Base-by-base conservation (phyloP, 1,140 invertebrate species). In the Odontomachus brunneus region DNA sequence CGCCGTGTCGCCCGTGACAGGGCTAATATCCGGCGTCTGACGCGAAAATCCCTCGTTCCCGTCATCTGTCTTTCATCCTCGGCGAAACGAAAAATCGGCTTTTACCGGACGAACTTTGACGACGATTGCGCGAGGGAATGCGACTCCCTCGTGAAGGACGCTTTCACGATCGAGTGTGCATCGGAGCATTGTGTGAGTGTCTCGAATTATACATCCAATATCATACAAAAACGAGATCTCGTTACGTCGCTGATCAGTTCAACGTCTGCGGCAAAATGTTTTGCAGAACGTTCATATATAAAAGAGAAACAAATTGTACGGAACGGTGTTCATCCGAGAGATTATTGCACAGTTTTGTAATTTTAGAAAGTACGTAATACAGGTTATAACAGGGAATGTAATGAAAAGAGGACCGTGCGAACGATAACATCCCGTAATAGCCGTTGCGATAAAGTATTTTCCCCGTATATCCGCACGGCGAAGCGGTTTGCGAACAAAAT, bases 21-120 rank as follows among this genome's bases (percentile, higher is more conserved):
- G 80, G 65, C 65, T 84, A 80, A 84, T 84, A 84, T 84, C 82
- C 82, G 82, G 19, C 66, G 75, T 84, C 82, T 80, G 82, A 84
- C 33, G 75, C 82, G 65, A 78, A 78, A 83, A 83, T 80, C 74
- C 74, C 82, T 78, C 82, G 24, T 65, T 78, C 60, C 82, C 49
- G 69, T 82, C 55, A 24, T 60, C 57, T 63, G 53, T 73, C 71
- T 60, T 63, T 66, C 60, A 53, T 38, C 12, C 29, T 48, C 26
- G 24, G 15, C 66, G 38, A 71, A 59, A 72, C 53, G 24, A 48
- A 72, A 81, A 60, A 29, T 72, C 76, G 29, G 26, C 24, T 26
- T 29, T 44, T 29, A 15, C 72, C 72, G 38, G 7, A 12, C 38
- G 0, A 75, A 62, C 72, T 63, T 63, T 44, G 57, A 74, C 57